Evolutionary conservation across 1,140 invertebrate species (phyloP), one percentile per base, ranked within the genome.

Genomic region (Drosophila triauraria): DNA sequence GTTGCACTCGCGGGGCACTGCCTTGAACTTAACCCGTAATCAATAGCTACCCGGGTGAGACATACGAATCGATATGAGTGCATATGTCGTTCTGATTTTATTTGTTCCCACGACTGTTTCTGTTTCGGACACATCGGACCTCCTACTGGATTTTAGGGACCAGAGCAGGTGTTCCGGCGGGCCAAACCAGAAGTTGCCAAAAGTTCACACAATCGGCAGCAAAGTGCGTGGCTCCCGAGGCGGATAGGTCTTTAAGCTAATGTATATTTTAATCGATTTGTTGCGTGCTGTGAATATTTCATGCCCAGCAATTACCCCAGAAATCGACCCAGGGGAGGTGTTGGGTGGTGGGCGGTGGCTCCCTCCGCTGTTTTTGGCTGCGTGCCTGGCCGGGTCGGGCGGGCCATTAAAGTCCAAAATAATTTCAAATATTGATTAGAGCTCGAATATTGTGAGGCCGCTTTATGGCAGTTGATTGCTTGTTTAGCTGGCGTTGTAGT

Each of bases 211-310:
- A 72, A 50, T 44, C 30, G n/a, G 30, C 47, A 64, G 54, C 69
- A 48, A 27, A 61, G 27, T 50, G 25, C 30, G 20, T 54, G 32
- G 51, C 27, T 30, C 40, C 60, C 35, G 3, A 25, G 46, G 72
- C 17, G 40, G 17, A 2, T 53, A 48, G 54, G 64, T 72, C 77
- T 78, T 75, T 62, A 51, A 44, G 62, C 62, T 67, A 90, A 88
- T 75, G 76, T 75, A 64, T 80, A 77, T 70, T 87, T 78, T 90
- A 90, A 90, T 90, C 85, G 85, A 90, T 90, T 90, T 75, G 72
- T 90, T 90, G 85, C 85, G 85, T 90, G 85, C 50, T 67, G 69
- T 69, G 85, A 85, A 90, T 90, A 68, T 74, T 75, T 58, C 62
- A 75, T 75, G 42, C 63, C 23, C 32, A 10, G 67, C 63, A 90